A percentile compares a stretch with the other conserved stretches of the same genome.
Conservation (phyloP, 2,797 vertebrate species). For the Sebastes taczanowskii region DNA sequence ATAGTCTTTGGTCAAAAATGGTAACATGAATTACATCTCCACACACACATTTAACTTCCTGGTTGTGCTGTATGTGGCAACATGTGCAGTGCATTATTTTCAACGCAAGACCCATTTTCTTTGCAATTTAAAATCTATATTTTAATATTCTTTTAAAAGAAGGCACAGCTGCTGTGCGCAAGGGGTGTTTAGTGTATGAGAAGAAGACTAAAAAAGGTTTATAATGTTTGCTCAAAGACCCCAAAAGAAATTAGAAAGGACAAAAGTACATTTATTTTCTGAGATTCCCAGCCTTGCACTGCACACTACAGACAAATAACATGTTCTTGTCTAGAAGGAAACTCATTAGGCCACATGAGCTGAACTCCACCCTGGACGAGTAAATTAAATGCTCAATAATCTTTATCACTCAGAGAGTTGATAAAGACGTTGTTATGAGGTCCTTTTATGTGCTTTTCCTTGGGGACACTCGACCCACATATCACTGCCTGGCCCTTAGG, state of each 20-base stretch:
- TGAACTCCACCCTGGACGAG: conserved; percentile 14
- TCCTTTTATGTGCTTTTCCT: conserved; percentile 67
- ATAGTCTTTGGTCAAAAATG: not conserved
- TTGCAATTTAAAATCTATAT: not conserved
- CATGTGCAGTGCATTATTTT: not conserved
- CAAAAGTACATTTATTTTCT: not conserved
- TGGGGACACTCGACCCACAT: conserved; percentile 67
- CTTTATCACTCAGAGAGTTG: conserved; percentile 55
- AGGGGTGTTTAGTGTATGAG: not conserved
- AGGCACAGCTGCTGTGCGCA: not conserved
- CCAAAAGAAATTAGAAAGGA: not conserved
- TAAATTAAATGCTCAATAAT: conserved; percentile 68
- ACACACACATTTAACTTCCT: not conserved
- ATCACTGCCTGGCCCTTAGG: conserved; percentile 42
- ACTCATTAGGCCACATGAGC: conserved; percentile 4
- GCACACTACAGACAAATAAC: not conserved
- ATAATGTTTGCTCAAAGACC: not conserved
- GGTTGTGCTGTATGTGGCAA: not conserved
- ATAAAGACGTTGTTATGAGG: conserved; percentile 58
- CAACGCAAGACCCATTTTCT: not conserved
- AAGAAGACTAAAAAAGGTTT: not conserved
- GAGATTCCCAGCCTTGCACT: not conserved
- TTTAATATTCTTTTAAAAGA: not conserved
- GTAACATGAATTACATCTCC: not conserved
- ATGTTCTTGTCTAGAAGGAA: not conserved